Base-by-base conservation (phyloP, 2,113 vertebrate species). In the Motacilla tschutschensis region DNA sequence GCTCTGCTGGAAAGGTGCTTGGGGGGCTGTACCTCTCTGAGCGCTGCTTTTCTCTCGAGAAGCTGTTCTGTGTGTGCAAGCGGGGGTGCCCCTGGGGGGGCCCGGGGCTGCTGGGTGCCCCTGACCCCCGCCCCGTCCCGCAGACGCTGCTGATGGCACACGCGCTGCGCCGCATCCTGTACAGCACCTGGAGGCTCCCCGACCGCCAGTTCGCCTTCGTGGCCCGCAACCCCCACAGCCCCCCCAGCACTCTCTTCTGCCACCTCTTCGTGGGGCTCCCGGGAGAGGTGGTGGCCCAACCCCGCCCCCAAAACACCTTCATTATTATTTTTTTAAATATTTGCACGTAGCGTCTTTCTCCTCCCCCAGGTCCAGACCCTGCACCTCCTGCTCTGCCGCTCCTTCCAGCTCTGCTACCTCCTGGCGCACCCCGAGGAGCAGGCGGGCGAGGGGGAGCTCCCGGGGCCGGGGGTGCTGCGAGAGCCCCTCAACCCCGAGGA, bases 71-170 rank as follows among this genome's bases (percentile, higher is more conserved):
- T 33, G 1, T 38, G 73, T 44, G 60, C 25, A 44, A 35, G 16
- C 1, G 5, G 9, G 24, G 57, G 5, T 17, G 16, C 6, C 50
- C 8, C 18, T 14, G 31, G 29, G 36, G 46, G 17, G 51, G 18
- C 18, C 29, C 12, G 8, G 51, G 29, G 18, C 18, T 40, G 43
- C 63, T 20, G 6, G 5, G 26, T 35, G 28, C 35, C 36, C 5
- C 20, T 53, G 58, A 66, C 9, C 6, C 29, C 20, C 17, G 25
- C 8, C 12, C 17, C 9, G 10, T 31, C 48, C 53, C 43, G 1
- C 96, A 99, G 99, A 97, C 93, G 1, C 97, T 99, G 59, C 97
- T 99, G 79, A 99, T 99, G 99, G 99, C 99, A 1, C 99, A 99
- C 0, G 98, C 98, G 3, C 96, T 99, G 43, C 96, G 94, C 25